Conservation (phyloP, 2,888 invertebrate genomes). For the Acronicta psi region DNA sequence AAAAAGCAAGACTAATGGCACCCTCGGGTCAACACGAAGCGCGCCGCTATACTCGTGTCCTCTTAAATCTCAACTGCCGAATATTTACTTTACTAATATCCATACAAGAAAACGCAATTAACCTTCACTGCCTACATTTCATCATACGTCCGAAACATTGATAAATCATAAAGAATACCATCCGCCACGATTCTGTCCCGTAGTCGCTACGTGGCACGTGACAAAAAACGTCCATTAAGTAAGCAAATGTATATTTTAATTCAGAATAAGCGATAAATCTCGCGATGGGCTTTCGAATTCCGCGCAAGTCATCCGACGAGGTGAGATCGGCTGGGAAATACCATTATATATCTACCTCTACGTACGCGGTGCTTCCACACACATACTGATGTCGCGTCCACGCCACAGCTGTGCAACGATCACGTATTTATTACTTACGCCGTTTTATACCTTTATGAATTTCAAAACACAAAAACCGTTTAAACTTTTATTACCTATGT, state of each 20-base stretch:
- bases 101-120: constrained; percentile 56
- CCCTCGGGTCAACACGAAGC: constrained; percentile 67
- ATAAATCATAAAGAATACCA: constrained; percentile 80
- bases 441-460: constrained; percentile 54
- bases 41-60: constrained; percentile 50
- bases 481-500: constrained; percentile 36
- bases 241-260: constrained; percentile 88
- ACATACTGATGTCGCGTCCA: constrained; percentile 74
- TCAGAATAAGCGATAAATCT: constrained; percentile 88
- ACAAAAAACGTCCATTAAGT: constrained; percentile 86
- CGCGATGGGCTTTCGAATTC: constrained; percentile 88
- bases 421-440: constrained; percentile 67
- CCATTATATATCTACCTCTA: constrained; percentile 77
- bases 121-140: constrained; percentile 56
- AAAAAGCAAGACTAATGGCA: constrained; percentile 77
- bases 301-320: constrained; percentile 86
- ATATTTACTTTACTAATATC: constrained; percentile 56
- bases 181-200: constrained; percentile 70
- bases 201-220: constrained; percentile 81
- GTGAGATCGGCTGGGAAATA: constrained; percentile 88
- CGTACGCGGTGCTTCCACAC: constrained; percentile 70
- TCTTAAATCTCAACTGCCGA: constrained; percentile 48
- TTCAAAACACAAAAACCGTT: constrained; percentile 32
- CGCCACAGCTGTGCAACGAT: constrained; percentile 67
- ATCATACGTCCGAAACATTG: constrained; percentile 69